phyloP scores from a whole-genome alignment of 1,140 invertebrate species.

The roundworm (Caenorhabditis elegans) region WBcel235 BX284606.5:14582001-14582500 shows the following conservation, averaged over 20 bases:
- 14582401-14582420: constrained; percentile 55
- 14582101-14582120: constrained; percentile 43
- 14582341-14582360: constrained; percentile 55
- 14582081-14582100: not conserved
- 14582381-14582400: constrained; percentile 60
- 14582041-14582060: constrained; percentile 62
- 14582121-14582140: constrained; percentile 62
- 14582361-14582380: constrained; percentile 53
- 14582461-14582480: constrained; percentile 55
- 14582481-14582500: constrained; percentile 53
- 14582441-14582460: constrained; percentile 65
- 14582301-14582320: constrained; percentile 18
- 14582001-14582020: constrained; percentile 63
- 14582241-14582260: constrained; percentile 57
- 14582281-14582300: not conserved
- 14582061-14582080: constrained; percentile 66
- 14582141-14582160: constrained; percentile 64
- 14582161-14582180: constrained; percentile 65
- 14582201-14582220: constrained; percentile 62
- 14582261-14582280: too few relatives aligned
- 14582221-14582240: constrained; percentile 59
- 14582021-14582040: constrained; percentile 58
- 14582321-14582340: constrained; percentile 51
- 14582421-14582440: constrained; percentile 63
- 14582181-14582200: constrained; percentile 59